A percentile compares a stretch with the other conserved stretches of the same genome.
Evolutionary conservation across 2,888 invertebrate species (phyloP).

Genomic region (Deilephila porcellus): DNA sequence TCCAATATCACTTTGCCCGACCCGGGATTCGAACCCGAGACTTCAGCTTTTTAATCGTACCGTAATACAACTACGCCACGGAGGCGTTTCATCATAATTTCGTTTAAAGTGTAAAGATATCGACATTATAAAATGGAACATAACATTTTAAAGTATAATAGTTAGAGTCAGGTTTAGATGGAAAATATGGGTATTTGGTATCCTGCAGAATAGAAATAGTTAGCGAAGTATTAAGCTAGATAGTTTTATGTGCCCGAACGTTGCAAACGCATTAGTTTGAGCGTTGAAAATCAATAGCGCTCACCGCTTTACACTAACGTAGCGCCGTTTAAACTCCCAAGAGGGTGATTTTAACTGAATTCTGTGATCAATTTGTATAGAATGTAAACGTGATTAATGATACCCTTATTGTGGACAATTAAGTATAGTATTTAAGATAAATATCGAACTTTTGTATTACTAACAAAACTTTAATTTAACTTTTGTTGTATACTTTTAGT

Average conservation of each 20-base stretch:
- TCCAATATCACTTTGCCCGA: too few relatives aligned
- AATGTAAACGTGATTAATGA: constrained; percentile 10
- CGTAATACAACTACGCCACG: too few relatives aligned
- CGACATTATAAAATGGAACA: too few relatives aligned
- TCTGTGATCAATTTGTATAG: background rate
- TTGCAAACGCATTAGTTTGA: background rate
- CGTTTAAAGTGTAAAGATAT: too few relatives aligned
- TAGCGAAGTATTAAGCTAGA: background rate
- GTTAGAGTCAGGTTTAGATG: background rate
- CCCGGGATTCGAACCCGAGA: too few relatives aligned
- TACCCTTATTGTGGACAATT: background rate
- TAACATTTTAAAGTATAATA: background rate
- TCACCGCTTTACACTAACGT: background rate
- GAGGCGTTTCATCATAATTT: too few relatives aligned
- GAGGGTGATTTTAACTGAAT: background rate
- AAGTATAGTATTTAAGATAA: background rate
- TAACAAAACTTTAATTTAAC: too few relatives aligned
- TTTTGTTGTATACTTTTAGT: background rate
- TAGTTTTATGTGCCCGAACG: background rate
- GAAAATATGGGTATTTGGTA: background rate
- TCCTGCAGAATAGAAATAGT: background rate
- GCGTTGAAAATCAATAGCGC: background rate
- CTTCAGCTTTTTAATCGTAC: too few relatives aligned
- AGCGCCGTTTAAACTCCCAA: background rate
- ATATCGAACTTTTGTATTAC: background rate